phyloP scores from a whole-genome alignment of 1,140 invertebrate species.

The Pseudobourletiella spinata region DNA sequence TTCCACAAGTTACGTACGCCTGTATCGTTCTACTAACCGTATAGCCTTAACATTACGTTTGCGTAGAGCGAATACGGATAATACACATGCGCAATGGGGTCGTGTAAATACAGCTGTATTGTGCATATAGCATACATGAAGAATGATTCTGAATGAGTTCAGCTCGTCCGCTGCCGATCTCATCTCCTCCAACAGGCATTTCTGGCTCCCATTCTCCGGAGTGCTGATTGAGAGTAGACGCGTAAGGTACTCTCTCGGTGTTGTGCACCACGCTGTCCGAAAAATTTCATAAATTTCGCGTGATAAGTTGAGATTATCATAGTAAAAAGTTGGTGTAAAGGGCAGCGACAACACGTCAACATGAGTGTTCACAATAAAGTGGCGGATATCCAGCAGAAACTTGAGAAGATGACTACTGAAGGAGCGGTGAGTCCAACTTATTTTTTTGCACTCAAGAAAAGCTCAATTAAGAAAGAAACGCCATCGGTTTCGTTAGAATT shows the following conservation, averaged over 20 bases:
- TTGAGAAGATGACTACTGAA: slow-evolving; percentile 84
- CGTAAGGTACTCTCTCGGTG: background rate
- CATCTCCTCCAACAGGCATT: background rate
- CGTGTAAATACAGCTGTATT: no score
- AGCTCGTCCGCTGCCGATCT: no score
- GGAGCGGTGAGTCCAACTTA: slow-evolving; percentile 61
- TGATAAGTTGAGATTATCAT: background rate
- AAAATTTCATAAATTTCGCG: background rate
- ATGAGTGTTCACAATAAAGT: slow-evolving; percentile 92
- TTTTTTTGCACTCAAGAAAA: slow-evolving; percentile 9
- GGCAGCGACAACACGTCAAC: slow-evolving; percentile 25
- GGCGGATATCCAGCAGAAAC: slow-evolving; percentile 83
- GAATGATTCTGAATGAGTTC: no score
- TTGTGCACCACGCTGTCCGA: background rate
- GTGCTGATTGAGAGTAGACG: background rate
- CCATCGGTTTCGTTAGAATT: no score
- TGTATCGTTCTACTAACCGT: no score
- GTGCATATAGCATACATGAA: no score
- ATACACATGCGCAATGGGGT: no score
- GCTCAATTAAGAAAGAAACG: background rate
- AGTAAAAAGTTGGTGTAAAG: background rate
- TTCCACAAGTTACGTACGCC: no score
- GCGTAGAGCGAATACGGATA: no score
- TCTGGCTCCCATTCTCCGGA: background rate
- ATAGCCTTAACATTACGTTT: no score